Percentiles rank a stretch among this genome's conserved stretches.
Evolutionary conservation across 2,113 vertebrate genomes (phyloP).

Genomic region (Seriola quinqueradiata): DNA sequence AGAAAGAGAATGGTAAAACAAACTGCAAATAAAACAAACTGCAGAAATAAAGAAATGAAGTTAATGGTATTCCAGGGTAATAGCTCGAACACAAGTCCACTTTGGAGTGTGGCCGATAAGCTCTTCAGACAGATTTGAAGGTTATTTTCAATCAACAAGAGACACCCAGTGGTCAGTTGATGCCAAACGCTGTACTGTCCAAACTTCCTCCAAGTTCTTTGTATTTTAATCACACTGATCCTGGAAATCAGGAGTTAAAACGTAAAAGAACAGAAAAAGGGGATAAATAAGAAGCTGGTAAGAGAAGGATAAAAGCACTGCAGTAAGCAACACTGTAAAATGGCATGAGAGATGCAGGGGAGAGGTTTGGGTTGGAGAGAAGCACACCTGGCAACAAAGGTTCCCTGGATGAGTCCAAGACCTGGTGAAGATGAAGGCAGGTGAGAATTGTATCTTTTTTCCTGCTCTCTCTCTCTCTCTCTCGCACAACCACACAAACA

Average conservation of each 20-base stretch:
- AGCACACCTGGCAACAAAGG: slow-evolving; percentile 90
- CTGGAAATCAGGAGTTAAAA: slow-evolving; percentile 64
- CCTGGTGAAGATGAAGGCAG: slow-evolving; percentile 86
- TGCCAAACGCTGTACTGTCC: neutral
- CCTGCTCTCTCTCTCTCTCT: neutral
- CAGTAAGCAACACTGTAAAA: slow-evolving; percentile 38
- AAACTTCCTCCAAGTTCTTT: neutral
- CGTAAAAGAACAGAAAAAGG: slow-evolving; percentile 24
- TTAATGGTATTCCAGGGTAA: slow-evolving; percentile 67
- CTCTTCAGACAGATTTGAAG: neutral
- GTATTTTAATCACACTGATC: slow-evolving; percentile 45
- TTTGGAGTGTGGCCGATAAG: neutral
- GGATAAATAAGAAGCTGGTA: slow-evolving; percentile 18
- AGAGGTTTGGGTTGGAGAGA: slow-evolving; percentile 34
- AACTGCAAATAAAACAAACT: slow-evolving; percentile 32
- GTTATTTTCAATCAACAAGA: slow-evolving; percentile 43
- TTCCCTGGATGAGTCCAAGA: slow-evolving; percentile 88
- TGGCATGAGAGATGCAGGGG: slow-evolving; percentile 33
- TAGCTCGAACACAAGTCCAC: slow-evolving; percentile 16
- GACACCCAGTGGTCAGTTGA: slow-evolving; percentile 69
- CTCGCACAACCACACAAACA: neutral
- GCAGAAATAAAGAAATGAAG: slow-evolving; percentile 48
- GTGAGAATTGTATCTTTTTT: slow-evolving; percentile 53
- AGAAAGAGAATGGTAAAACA: slow-evolving; percentile 23
- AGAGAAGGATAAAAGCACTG: slow-evolving; percentile 33